Evolutionary conservation across 1,140 invertebrate species (phyloP).

Genomic region (Mya arenaria): DNA sequence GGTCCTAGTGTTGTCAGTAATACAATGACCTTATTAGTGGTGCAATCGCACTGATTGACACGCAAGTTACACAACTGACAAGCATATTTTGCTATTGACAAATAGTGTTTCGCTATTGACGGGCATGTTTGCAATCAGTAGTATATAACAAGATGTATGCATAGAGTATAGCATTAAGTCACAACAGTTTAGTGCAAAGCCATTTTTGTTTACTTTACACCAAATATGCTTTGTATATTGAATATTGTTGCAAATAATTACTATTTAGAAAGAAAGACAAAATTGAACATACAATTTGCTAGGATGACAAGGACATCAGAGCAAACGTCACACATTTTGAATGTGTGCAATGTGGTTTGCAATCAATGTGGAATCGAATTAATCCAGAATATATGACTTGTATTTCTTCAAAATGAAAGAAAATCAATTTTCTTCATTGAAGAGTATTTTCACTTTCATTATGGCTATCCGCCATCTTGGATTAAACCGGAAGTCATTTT

Average conservation of each 20-base stretch:
- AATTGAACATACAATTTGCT: slow-evolving; percentile 76
- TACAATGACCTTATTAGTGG: too few relatives aligned
- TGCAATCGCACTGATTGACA: too few relatives aligned
- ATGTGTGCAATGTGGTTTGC: neutral
- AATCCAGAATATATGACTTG: neutral
- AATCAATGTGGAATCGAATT: neutral
- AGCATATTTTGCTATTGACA: too few relatives aligned
- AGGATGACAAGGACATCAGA: slow-evolving; percentile 77
- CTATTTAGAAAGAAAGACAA: neutral
- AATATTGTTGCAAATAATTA: neutral
- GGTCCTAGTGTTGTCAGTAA: too few relatives aligned
- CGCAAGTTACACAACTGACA: too few relatives aligned
- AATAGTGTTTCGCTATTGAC: too few relatives aligned
- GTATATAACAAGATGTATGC: neutral
- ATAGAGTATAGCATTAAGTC: neutral
- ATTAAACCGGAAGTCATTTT: neutral
- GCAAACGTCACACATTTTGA: slow-evolving; percentile 80
- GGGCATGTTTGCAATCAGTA: neutral
- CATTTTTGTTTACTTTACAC: neutral
- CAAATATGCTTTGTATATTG: neutral
- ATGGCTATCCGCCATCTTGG: neutral
- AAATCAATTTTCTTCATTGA: slow-evolving; percentile 10
- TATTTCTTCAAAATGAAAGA: neutral
- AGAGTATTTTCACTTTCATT: slow-evolving; percentile 2
- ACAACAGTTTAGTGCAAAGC: neutral